Percentiles rank a stretch among this genome's conserved stretches.
These are phyloP conservation scores for Trogon surrucura DNA, from an alignment of 2,113 vertebrate species.

Conservation along the genomic window DNA sequence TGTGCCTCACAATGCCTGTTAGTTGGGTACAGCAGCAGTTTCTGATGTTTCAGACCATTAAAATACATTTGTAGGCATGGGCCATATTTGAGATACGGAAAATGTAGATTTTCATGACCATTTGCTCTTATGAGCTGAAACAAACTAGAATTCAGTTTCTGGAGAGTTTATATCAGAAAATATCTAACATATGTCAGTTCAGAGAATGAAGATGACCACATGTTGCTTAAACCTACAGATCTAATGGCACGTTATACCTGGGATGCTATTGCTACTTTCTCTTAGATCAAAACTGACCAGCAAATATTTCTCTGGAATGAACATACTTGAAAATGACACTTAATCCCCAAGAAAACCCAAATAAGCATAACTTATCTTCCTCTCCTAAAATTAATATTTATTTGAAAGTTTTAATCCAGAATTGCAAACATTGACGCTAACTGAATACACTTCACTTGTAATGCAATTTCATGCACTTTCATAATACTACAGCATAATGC, in stretches of 20 bases:
- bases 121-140: neutral
- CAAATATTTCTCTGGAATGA: neutral
- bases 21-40: neutral
- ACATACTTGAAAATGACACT: neutral
- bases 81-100: neutral
- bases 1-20: neutral
- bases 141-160: neutral
- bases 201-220: neutral
- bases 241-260: neutral
- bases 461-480: neutral
- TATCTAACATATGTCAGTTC: neutral
- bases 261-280: neutral
- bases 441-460: neutral
- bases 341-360: neutral
- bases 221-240: neutral
- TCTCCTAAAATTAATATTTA: neutral
- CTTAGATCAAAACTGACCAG: neutral
- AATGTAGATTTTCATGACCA: neutral
- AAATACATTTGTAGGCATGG: neutral
- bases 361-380: neutral
- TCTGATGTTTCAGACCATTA: neutral
- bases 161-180: neutral
- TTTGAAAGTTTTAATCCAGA: conserved; percentile 1
- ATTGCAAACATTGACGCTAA: neutral
- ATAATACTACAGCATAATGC: neutral